Conservation (phyloP, 2,113 vertebrate genomes). For the Syrrhaptes paradoxus region DNA sequence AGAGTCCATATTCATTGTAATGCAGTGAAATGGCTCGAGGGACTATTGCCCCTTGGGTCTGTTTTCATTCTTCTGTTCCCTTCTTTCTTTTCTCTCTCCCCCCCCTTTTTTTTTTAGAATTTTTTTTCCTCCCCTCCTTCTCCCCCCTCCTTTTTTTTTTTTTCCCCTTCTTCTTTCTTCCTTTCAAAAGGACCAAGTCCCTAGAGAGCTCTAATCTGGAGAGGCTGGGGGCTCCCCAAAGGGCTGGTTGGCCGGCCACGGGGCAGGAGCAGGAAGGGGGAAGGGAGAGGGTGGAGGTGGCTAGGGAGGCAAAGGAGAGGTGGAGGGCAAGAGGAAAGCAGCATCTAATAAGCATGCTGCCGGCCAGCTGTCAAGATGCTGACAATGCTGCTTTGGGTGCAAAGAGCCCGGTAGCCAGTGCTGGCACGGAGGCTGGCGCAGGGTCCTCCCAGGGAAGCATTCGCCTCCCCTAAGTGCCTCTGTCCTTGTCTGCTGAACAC, state of each 20-base stretch:
- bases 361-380: constrained; percentile 68
- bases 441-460: neutral
- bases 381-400: constrained; percentile 6
- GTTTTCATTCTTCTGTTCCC: constrained; percentile 77
- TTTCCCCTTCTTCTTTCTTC: constrained; percentile 16
- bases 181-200: constrained; percentile 69
- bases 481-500: neutral
- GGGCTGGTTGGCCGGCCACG: neutral
- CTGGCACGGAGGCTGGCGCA: neutral
- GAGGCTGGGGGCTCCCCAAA: constrained; percentile 58
- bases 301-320: constrained; percentile 3
- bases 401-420: neutral
- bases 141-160: neutral
- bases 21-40: constrained; percentile 92
- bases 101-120: neutral
- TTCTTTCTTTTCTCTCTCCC: constrained; percentile 71
- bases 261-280: neutral
- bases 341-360: constrained; percentile 60
- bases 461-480: neutral
- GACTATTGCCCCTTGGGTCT: constrained; percentile 88
- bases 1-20: constrained; percentile 99
- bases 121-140: constrained; percentile 56
- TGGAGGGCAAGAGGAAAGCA: constrained; percentile 49
- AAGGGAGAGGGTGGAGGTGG: constrained; percentile 14
- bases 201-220: constrained; percentile 76